Percentiles rank a stretch among this genome's conserved stretches.
Evolutionary conservation across 2,113 vertebrate genomes (phyloP).

Genomic region (Mesembrinibis cayennensis): DNA sequence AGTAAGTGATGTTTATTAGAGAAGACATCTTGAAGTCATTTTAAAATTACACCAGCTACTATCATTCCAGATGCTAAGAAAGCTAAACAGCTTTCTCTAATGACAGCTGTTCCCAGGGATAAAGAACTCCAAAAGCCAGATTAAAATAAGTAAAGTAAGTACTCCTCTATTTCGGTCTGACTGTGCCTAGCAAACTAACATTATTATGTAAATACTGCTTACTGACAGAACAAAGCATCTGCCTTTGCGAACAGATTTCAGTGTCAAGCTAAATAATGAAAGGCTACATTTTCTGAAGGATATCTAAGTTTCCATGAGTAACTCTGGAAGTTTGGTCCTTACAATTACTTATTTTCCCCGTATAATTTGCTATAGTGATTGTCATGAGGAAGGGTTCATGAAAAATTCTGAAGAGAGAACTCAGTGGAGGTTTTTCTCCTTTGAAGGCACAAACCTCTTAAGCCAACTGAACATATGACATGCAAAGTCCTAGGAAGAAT

Average conservation of each 20-base stretch:
- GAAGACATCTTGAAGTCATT: background rate
- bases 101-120: background rate
- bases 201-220: background rate
- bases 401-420: background rate
- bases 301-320: background rate
- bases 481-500: background rate
- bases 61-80: background rate
- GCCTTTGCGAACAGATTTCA: background rate
- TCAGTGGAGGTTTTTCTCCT: background rate
- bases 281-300: background rate
- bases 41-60: background rate
- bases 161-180: background rate
- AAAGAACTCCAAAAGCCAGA: conserved; percentile 11
- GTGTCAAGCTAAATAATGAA: background rate
- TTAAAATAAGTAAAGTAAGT: background rate
- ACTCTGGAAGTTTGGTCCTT: background rate
- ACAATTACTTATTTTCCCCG: background rate
- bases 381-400: background rate
- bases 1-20: background rate
- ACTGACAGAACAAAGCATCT: background rate
- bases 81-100: background rate
- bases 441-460: background rate
- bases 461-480: background rate
- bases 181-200: background rate
- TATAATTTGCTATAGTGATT: background rate